A percentile compares a stretch with the other conserved stretches of the same genome.
Conservation (phyloP, 2,113 vertebrate genomes). For the Oreochromis spilurus region DNA sequence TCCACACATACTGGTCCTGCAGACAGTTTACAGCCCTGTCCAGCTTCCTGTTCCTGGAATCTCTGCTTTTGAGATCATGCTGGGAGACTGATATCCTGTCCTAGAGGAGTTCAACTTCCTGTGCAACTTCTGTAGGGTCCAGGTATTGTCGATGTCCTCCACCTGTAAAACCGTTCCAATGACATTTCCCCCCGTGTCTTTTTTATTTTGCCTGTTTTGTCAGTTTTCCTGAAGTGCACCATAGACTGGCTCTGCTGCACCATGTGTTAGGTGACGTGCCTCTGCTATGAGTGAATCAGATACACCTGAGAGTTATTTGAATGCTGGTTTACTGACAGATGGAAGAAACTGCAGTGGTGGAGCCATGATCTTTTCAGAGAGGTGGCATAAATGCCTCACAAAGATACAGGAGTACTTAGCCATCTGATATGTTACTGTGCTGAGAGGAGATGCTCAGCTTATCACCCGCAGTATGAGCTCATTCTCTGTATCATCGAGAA, state of each 20-base stretch:
- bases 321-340: not conserved
- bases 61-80: not conserved
- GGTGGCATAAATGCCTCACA: not conserved
- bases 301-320: not conserved
- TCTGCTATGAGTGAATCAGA: not conserved
- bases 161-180: not conserved
- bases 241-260: not conserved
- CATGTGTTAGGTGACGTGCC: not conserved
- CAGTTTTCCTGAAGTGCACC: not conserved
- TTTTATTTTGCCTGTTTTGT: not conserved
- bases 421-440: not conserved
- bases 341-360: not conserved
- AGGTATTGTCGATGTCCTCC: not conserved
- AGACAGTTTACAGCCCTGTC: not conserved
- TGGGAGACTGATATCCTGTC: not conserved
- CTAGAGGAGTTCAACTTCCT: not conserved
- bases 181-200: not conserved
- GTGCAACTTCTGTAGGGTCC: not conserved
- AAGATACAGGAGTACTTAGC: not conserved
- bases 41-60: not conserved
- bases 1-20: not conserved
- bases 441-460: not conserved
- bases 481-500: no score
- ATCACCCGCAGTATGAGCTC: rapidly evolving
- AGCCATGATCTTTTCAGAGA: not conserved